These are phyloP conservation scores for Dendroctonus ponderosae DNA, from an alignment of 1,140 invertebrate genomes.

Conservation along the genomic window DNA sequence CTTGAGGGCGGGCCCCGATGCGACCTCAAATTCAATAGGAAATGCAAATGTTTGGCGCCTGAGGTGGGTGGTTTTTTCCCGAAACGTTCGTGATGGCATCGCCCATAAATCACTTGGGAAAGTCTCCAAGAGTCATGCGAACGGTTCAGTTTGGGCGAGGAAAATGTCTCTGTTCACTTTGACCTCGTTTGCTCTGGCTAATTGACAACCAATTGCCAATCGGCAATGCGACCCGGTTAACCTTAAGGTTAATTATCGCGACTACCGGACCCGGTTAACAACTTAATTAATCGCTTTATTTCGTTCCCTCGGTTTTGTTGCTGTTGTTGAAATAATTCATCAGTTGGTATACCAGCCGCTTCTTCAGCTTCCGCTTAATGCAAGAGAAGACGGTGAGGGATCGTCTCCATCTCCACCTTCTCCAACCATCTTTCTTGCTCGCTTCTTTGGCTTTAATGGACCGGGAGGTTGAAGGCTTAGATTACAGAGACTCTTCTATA, in stretches of 20 bases:
- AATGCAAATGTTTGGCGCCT: conserved; percentile 19
- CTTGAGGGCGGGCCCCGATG: conserved; percentile 1
- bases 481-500: too few relatives aligned
- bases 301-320: not conserved
- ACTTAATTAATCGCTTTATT: conserved; percentile 14
- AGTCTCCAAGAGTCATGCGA: too few relatives aligned
- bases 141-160: not conserved
- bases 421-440: too few relatives aligned
- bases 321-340: too few relatives aligned
- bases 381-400: too few relatives aligned
- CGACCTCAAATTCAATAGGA: conserved; percentile 24
- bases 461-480: too few relatives aligned
- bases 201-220: conserved; percentile 26
- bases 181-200: conserved; percentile 16
- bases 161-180: conserved; percentile 17
- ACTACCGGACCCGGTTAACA: conserved; percentile 19
- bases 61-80: not conserved
- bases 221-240: conserved; percentile 15
- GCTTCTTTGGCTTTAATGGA: too few relatives aligned
- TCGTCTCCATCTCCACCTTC: too few relatives aligned
- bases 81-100: not conserved
- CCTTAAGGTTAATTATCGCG: conserved; percentile 18
- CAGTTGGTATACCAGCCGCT: too few relatives aligned
- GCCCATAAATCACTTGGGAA: too few relatives aligned
- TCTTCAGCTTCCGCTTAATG: too few relatives aligned